Base-by-base conservation (phyloP, 2,888 invertebrate genomes). In the Amphipoea lucens region DNA sequence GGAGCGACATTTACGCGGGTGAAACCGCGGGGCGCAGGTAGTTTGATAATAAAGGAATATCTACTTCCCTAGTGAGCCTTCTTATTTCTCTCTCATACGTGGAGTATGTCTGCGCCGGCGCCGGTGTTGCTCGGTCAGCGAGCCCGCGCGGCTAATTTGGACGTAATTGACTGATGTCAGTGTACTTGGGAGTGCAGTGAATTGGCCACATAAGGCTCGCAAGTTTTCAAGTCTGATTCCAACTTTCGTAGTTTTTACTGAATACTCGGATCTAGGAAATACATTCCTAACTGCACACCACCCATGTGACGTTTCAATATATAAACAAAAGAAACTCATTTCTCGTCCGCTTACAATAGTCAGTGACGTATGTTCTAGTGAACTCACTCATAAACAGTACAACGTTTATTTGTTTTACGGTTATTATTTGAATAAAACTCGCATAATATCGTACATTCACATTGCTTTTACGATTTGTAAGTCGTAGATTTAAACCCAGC, bases 111-210 rank as follows among this genome's bases (percentile, higher is more conserved):
- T 83, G 87, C 83, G 84, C 85, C 66, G 81, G 81, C 83, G 87
- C 74, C 81, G 87, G 78, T 80, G 77, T 69, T 45, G 77, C 74
- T 68, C 82, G 83, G 85, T 78, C 77, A 81, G 82, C 80, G 80
- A 80, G 84, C 87, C 73, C 78, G 83, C 79, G 79, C 81, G 74
- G 79, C 85, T 88, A 85, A 90, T 89, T 90, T 80, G 85, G 81
- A 84, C 75, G 70, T 87, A 89, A 89, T 89, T 90, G 82, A 65
- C 67, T 40, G 81, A 73, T 87, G 84, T 70, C 73, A 75, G 67
- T 68, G 66, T 45, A 54, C 63, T 66, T 76, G 12, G 17, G 17
- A 48, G 17, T 36, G 45, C 63, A 66, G 42, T 42, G 76, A 62
- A 87, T 88, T 80, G 70, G 67, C 70, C 29, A 60, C 51, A 48